Conservation (phyloP, 53 echinoderm and acorn worm genomes). For the Zoroaster sp. region DNA sequence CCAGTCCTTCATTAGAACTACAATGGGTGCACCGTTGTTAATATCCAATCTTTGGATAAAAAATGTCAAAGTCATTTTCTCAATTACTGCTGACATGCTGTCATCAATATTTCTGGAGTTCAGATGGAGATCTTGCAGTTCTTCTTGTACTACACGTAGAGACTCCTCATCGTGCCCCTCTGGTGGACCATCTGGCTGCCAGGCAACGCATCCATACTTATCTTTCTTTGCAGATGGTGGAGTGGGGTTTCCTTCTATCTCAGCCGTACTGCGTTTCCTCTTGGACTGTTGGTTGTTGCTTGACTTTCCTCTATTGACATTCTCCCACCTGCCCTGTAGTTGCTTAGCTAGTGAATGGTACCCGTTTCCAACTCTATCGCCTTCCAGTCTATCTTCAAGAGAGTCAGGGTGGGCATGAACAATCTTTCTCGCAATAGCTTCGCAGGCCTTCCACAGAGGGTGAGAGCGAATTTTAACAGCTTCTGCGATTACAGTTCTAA, state of each 20-base stretch:
- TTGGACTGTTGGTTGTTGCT: neutral
- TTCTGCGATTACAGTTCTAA: no score
- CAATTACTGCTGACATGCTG: neutral
- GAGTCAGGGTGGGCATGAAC: neutral
- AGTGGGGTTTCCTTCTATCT: neutral
- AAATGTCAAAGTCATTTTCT: neutral
- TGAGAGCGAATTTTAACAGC: neutral
- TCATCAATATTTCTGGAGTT: neutral
- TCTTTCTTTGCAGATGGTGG: neutral
- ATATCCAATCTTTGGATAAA: neutral
- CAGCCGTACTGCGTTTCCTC: neutral
- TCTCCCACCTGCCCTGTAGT: neutral
- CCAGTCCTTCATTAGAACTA: neutral
- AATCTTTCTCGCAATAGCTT: neutral
- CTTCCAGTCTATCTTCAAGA: neutral
- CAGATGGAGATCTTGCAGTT: neutral
- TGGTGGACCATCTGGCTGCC: neutral
- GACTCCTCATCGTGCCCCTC: neutral
- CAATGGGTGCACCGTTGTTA: neutral
- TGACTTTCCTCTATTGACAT: neutral
- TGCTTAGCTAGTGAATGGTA: neutral
- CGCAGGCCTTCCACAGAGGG: neutral
- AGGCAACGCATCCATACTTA: neutral
- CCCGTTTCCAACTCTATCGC: neutral
- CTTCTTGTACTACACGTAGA: neutral